phyloP scores from a whole-genome alignment of 2,888 invertebrate species.

The Syritta pipiens region DNA sequence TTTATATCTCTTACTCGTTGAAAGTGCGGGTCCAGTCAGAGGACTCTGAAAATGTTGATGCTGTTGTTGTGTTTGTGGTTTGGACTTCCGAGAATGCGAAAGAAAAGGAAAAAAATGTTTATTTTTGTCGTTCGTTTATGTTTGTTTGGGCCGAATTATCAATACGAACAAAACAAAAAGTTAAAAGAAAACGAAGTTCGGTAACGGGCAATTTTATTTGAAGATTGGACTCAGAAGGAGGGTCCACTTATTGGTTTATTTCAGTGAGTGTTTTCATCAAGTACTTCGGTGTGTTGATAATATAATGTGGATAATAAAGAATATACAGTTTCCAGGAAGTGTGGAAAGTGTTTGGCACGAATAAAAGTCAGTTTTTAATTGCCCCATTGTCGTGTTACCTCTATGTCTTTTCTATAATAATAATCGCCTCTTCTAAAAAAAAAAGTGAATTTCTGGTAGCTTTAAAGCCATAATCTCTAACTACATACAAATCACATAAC shows the following conservation, averaged over 20 bases:
- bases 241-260: constrained; percentile 34
- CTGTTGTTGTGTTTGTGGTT: constrained; percentile 21
- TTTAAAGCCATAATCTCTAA: no score
- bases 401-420: no score
- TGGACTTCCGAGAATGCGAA: background rate
- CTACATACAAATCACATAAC: no score
- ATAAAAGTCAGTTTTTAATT: no score
- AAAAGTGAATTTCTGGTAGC: no score
- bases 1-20: constrained; percentile 37
- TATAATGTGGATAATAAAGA: background rate
- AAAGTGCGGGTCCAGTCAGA: constrained; percentile 29
- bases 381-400: no score
- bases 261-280: no score
- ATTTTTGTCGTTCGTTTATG: constrained; percentile 42
- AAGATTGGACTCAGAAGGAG: constrained; percentile 12
- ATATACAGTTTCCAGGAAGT: background rate
- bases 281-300: no score
- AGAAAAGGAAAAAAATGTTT: constrained; percentile 26
- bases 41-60: no score
- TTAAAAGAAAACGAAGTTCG: constrained; percentile 10
- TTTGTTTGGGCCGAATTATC: constrained; percentile 42
- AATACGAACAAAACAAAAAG: constrained; percentile 10
- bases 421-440: no score
- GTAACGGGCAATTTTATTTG: constrained; percentile 39
- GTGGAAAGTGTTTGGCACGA: no score